Percentiles rank a stretch among this genome's conserved stretches.
These are phyloP conservation scores for Drosophila arawakana DNA, from an alignment of 1,140 invertebrate genomes.

Conservation along the genomic window DNA sequence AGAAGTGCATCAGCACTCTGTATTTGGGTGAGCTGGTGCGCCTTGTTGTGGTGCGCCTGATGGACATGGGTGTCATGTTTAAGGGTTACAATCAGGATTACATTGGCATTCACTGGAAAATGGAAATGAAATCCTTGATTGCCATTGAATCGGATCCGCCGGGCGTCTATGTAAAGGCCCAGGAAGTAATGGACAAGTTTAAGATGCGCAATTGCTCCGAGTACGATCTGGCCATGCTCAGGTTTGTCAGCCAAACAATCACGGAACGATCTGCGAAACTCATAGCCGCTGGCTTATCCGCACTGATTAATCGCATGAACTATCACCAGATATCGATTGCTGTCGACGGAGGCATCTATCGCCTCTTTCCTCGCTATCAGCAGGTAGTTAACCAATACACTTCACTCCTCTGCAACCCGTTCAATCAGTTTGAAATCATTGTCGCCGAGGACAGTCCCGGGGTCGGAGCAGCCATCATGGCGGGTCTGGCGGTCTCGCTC, in stretches of 20 bases:
- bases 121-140: slow-evolving; percentile 97
- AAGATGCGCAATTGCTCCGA: slow-evolving; percentile 90
- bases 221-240: slow-evolving; percentile 93
- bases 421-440: slow-evolving; percentile 38
- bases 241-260: slow-evolving; percentile 95
- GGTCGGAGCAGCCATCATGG: slow-evolving; percentile 64
- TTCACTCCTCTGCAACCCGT: slow-evolving; percentile 7
- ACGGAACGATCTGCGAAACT: slow-evolving; percentile 96
- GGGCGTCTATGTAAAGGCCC: slow-evolving; percentile 92
- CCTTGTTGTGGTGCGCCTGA: slow-evolving; percentile 55
- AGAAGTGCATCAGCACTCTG: slow-evolving; percentile 97
- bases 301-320: slow-evolving; percentile 93
- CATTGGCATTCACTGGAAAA: slow-evolving; percentile 82
- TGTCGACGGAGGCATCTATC: slow-evolving; percentile 99
- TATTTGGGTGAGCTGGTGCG: slow-evolving; percentile 94
- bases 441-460: slow-evolving; percentile 62
- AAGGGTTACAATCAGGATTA: slow-evolving; percentile 45
- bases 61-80: slow-evolving; percentile 53
- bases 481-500: slow-evolving; percentile 35
- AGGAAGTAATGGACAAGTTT: slow-evolving; percentile 94
- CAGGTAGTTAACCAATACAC: slow-evolving; percentile 34
- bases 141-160: slow-evolving; percentile 95
- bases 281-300: slow-evolving; percentile 93
- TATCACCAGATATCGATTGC: slow-evolving; percentile 95
- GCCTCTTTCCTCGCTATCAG: slow-evolving; percentile 92